Evolutionary conservation across 2,113 vertebrate genomes (phyloP).

Genomic region (Siphamia tubifer): DNA sequence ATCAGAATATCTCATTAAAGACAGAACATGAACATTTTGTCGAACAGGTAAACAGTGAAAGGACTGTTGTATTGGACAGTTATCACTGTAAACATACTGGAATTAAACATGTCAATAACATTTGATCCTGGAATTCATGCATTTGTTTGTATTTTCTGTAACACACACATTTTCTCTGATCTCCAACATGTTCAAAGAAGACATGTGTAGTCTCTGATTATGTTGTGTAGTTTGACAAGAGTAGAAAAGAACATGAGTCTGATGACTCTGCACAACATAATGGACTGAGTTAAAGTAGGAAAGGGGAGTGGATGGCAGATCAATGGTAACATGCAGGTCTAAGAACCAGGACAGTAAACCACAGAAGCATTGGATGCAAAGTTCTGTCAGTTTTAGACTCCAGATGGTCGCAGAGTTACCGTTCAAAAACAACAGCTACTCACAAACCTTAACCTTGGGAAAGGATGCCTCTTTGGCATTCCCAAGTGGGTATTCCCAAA

Average conservation of each 20-base stretch:
- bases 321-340: conserved; percentile 68
- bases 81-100: too few species aligned
- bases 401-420: not conserved
- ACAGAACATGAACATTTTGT: too few species aligned
- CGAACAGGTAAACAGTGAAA: too few species aligned
- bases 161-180: too few species aligned
- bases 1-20: too few species aligned
- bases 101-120: too few species aligned
- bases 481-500: not conserved
- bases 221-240: not conserved
- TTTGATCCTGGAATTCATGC: too few species aligned
- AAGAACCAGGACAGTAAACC: conserved; percentile 6
- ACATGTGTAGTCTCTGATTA: not conserved
- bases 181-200: not conserved
- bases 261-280: conserved; percentile 76
- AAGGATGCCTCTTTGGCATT: too few species aligned
- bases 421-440: not conserved
- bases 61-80: too few species aligned
- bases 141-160: too few species aligned
- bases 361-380: conserved; percentile 41
- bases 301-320: conserved; percentile 49
- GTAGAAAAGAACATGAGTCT: conserved; percentile 25
- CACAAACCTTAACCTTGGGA: not conserved
- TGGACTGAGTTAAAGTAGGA: conserved; percentile 62
- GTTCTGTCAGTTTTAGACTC: conserved; percentile 9